These are phyloP conservation scores for Philhelius pedissequus DNA, from an alignment of 2,888 invertebrate genomes.

Conservation along the genomic window DNA sequence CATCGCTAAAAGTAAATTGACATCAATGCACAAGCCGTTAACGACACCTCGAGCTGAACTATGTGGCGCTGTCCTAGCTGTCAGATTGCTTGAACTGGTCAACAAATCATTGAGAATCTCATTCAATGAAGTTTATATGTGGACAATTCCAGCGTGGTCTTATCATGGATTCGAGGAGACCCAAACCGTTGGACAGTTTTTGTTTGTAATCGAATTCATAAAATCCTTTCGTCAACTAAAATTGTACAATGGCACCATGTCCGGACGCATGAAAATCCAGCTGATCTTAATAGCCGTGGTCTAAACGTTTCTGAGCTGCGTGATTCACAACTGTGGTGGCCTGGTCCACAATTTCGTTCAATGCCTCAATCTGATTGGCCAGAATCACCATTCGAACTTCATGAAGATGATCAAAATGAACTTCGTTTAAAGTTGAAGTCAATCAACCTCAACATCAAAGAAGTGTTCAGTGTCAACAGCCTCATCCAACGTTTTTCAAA, in stretches of 20 bases:
- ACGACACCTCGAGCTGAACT: background rate
- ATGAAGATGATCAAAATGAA: background rate
- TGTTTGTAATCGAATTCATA: background rate
- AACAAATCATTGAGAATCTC: background rate
- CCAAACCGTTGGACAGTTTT: background rate
- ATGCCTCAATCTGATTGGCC: background rate
- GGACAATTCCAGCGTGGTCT: background rate
- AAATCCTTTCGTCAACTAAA: background rate
- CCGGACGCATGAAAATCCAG: background rate
- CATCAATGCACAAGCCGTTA: background rate
- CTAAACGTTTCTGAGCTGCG: background rate
- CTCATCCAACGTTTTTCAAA: background rate
- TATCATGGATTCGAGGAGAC: background rate
- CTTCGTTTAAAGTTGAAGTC: background rate
- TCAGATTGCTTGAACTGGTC: background rate
- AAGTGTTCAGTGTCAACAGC: background rate
- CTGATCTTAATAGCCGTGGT: constrained; percentile 8
- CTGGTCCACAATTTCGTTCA: constrained; percentile 17
- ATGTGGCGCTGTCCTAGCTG: background rate
- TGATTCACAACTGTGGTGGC: background rate
- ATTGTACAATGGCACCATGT: background rate
- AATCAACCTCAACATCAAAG: background rate
- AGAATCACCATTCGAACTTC: background rate
- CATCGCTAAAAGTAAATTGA: background rate
- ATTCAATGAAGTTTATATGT: background rate